These are phyloP conservation scores for Aporophyla lueneburgensis DNA, from an alignment of 2,888 invertebrate genomes.

Conservation along the genomic window DNA sequence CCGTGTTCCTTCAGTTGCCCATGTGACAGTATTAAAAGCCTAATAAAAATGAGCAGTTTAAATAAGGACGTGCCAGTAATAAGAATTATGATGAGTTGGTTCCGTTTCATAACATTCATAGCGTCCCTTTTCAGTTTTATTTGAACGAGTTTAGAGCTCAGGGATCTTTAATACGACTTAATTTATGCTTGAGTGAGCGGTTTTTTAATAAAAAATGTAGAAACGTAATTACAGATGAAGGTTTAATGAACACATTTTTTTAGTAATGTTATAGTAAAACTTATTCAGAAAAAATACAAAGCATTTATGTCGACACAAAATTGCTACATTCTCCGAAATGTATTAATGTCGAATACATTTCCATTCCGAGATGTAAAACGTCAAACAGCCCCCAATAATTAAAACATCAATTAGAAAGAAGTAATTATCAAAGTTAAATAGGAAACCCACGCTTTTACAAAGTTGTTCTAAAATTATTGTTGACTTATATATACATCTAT, in stretches of 20 bases:
- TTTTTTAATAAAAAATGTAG: neutral
- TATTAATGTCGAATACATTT: constrained; percentile 13
- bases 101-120: constrained; percentile 17
- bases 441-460: constrained; percentile 24
- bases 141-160: constrained; percentile 6
- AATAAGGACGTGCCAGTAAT: constrained; percentile 4
- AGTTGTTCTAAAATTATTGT: constrained; percentile 23
- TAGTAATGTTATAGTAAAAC: neutral
- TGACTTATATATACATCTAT: constrained; percentile 7
- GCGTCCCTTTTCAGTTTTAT: constrained; percentile 14
- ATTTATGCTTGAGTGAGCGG: constrained; percentile 10
- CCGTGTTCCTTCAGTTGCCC: too few relatives aligned
- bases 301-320: neutral
- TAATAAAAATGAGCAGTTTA: constrained; percentile 7
- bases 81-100: constrained; percentile 22
- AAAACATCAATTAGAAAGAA: constrained; percentile 22
- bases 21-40: neutral
- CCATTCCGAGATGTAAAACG: neutral
- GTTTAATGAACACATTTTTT: neutral
- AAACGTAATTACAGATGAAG: constrained; percentile 10
- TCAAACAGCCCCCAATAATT: constrained; percentile 5
- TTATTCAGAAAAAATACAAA: neutral
- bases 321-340: neutral
- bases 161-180: constrained; percentile 9
- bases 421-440: constrained; percentile 44